Conservation (phyloP, 2,888 invertebrate genomes). For the Idaea aversata region DNA sequence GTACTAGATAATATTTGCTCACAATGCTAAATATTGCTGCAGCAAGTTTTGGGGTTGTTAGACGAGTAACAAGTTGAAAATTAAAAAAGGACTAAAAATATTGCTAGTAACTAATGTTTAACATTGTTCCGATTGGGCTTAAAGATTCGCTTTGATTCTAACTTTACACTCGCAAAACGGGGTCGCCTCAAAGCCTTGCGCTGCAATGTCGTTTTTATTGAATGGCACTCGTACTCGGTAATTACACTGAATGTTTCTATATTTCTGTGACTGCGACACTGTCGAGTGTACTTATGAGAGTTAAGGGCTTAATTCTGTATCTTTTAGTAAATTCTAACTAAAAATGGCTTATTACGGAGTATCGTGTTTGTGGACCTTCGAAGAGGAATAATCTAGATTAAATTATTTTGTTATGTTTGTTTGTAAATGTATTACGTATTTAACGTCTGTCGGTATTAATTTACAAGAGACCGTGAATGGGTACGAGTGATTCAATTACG, state of each 20-base stretch:
- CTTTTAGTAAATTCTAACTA: background rate
- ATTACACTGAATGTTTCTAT: conserved; percentile 41
- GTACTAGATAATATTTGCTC: too few relatives aligned
- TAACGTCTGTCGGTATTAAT: conserved; percentile 68
- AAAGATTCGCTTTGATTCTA: conserved; percentile 55
- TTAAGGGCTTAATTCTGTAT: conserved; percentile 4
- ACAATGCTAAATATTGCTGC: background rate
- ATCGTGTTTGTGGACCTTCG: too few relatives aligned
- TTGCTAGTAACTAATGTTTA: background rate
- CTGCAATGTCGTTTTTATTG: conserved; percentile 55
- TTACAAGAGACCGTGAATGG: conserved; percentile 52
- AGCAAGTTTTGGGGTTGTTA: background rate
- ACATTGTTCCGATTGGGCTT: conserved; percentile 12
- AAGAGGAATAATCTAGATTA: too few relatives aligned
- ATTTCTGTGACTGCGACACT: background rate
- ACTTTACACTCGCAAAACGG: conserved; percentile 56
- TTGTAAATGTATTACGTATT: conserved; percentile 31
- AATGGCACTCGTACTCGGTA: conserved; percentile 56
- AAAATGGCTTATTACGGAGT: too few relatives aligned
- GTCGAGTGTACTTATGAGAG: conserved; percentile 7
- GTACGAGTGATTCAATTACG: conserved; percentile 72
- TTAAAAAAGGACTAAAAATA: background rate
- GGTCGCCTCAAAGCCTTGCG: conserved; percentile 53
- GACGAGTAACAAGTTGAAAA: background rate
- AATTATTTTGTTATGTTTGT: too few relatives aligned